phyloP scores from a whole-genome alignment of 2,797 vertebrate species.

The Anguilla obscura region DNA sequence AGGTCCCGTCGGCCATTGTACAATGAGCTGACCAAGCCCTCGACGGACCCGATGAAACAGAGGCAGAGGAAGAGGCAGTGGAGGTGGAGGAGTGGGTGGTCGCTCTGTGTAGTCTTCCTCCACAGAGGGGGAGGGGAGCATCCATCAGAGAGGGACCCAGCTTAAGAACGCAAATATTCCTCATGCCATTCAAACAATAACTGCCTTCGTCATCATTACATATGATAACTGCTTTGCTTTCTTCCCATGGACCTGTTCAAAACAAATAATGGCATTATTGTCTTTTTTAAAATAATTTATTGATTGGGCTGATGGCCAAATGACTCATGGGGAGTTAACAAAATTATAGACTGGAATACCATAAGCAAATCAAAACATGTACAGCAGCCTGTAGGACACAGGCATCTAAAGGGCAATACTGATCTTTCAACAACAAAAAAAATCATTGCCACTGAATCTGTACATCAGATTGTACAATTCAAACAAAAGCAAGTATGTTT shows the following conservation, averaged over 20 bases:
- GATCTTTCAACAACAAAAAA: background rate
- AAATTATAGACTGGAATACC: background rate
- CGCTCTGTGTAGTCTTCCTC: conserved; percentile 17
- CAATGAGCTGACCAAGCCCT: conserved; percentile 11
- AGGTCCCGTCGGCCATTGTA: background rate
- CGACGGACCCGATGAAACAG: background rate
- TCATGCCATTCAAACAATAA: background rate
- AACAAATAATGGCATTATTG: background rate
- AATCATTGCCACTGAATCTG: background rate
- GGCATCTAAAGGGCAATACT: background rate
- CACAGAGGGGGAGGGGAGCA: conserved; percentile 27
- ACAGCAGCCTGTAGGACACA: background rate
- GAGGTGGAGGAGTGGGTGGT: background rate
- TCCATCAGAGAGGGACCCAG: background rate
- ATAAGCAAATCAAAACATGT: background rate
- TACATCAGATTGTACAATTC: background rate
- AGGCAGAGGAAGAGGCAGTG: background rate
- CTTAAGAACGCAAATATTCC: background rate
- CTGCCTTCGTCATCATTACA: background rate
- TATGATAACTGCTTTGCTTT: background rate
- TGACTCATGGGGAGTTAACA: background rate
- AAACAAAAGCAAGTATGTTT: background rate
- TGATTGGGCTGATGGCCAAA: background rate
- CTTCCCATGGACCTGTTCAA: background rate
- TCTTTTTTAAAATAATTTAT: background rate